Evolutionary conservation across 2,888 invertebrate species (phyloP).

Genomic region (Drosophila mulleri): DNA sequence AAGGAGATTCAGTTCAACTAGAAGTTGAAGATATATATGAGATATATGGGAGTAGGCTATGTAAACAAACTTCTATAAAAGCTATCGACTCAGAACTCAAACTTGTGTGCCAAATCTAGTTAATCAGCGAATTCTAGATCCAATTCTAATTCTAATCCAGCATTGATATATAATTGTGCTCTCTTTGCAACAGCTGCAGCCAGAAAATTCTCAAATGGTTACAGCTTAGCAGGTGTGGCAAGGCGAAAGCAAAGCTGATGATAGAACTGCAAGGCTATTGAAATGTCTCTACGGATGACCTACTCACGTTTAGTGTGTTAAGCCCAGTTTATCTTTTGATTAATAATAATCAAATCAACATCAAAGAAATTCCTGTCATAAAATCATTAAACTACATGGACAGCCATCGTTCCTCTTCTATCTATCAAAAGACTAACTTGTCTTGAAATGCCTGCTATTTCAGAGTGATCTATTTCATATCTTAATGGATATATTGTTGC

Average conservation of each 20-base stretch:
- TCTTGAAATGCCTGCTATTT: background rate
- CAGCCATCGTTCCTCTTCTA: too few relatives aligned
- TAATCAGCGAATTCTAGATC: background rate
- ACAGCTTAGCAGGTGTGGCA: background rate
- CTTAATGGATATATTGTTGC: background rate
- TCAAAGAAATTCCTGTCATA: background rate
- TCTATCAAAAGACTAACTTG: background rate
- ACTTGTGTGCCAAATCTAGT: background rate
- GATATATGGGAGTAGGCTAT: background rate
- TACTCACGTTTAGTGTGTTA: background rate
- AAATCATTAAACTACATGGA: too few relatives aligned
- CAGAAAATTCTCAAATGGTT: too few relatives aligned
- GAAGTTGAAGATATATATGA: slow-evolving; percentile 16
- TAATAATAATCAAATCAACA: background rate
- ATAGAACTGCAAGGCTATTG: background rate
- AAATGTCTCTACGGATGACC: background rate
- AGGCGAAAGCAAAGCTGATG: background rate
- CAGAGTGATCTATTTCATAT: background rate
- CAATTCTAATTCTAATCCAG: too few relatives aligned
- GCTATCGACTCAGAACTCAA: too few relatives aligned
- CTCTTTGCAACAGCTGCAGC: background rate
- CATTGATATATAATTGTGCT: background rate
- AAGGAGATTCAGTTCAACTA: slow-evolving; percentile 7
- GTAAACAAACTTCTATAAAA: too few relatives aligned
- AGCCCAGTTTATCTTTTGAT: background rate